These are phyloP conservation scores for Balanococcus diminutus DNA, from an alignment of 2,888 invertebrate species.

Conservation along the genomic window DNA sequence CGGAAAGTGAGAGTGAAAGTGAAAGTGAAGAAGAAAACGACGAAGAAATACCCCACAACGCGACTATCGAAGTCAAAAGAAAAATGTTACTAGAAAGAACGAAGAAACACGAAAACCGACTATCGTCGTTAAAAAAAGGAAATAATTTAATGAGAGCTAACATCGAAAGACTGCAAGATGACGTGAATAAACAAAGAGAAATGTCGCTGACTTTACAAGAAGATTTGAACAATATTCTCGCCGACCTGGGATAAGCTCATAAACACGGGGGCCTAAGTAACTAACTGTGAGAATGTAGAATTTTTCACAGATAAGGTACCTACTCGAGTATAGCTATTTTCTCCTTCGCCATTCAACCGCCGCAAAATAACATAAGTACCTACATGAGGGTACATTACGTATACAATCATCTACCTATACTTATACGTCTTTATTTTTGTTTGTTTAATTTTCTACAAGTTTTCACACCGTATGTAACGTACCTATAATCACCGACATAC, in stretches of 20 bases:
- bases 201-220: conserved; percentile 77
- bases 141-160: conserved; percentile 86
- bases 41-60: conserved; percentile 71
- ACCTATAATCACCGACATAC: too few relatives aligned
- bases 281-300: too few relatives aligned
- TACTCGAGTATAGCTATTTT: too few relatives aligned
- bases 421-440: too few relatives aligned
- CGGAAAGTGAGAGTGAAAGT: conserved; percentile 70
- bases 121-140: conserved; percentile 83
- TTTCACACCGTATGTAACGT: too few relatives aligned
- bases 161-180: conserved; percentile 84
- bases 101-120: conserved; percentile 78
- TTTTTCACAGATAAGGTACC: too few relatives aligned
- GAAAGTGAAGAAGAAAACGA: conserved; percentile 71
- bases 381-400: too few relatives aligned
- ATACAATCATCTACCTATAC: too few relatives aligned
- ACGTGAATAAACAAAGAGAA: conserved; percentile 81
- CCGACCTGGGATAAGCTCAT: conserved; percentile 78
- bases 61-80: conserved; percentile 72
- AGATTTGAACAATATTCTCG: conserved; percentile 83
- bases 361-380: too few relatives aligned
- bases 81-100: conserved; percentile 67
- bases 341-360: too few relatives aligned
- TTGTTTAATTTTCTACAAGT: too few relatives aligned
- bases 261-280: too few relatives aligned